Percentiles rank a stretch among this genome's conserved stretches.
Conservation (phyloP, 2,113 vertebrate species). For the Notechis scutatus region DNA sequence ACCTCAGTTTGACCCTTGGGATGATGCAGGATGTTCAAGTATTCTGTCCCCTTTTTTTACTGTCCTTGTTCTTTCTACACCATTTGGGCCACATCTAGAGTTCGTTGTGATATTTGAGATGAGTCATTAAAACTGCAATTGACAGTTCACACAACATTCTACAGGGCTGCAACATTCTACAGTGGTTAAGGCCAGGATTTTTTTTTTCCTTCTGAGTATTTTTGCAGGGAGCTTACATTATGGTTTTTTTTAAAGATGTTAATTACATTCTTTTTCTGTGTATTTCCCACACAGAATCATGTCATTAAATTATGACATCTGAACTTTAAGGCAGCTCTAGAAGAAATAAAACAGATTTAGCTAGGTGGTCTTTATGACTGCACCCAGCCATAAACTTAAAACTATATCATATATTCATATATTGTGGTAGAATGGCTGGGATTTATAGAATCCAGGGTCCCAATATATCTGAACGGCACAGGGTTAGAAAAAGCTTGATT, state of each 20-base stretch:
- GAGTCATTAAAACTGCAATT: neutral
- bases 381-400: neutral
- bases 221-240: neutral
- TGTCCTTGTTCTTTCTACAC: neutral
- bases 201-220: neutral
- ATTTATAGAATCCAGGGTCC: neutral
- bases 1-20: neutral
- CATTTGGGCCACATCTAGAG: neutral
- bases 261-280: neutral
- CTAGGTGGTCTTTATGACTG: neutral
- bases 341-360: neutral
- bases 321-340: neutral
- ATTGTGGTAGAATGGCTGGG: neutral
- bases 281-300: neutral
- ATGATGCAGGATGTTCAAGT: neutral
- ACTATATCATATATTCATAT: neutral
- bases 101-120: neutral
- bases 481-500: neutral
- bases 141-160: neutral
- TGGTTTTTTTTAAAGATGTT: neutral
- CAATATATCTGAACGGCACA: neutral
- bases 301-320: neutral
- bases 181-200: neutral
- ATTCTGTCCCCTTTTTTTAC: neutral
- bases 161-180: neutral